Base-by-base conservation (phyloP, 2,888 invertebrate genomes). In the Cenopis cana region DNA sequence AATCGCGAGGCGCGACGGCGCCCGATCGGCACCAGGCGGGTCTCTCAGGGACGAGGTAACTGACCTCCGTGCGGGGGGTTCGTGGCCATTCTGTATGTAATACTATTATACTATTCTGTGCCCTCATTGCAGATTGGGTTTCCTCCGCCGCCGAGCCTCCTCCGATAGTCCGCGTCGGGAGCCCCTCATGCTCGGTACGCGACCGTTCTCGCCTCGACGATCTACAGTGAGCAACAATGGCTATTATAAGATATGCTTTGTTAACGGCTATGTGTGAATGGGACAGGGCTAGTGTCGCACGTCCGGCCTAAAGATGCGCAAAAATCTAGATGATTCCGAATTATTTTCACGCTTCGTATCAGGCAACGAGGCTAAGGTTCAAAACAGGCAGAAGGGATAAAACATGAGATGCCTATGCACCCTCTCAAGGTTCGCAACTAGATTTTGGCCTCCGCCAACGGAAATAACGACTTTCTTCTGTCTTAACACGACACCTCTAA, bases 231-330 rank as follows among this genome's bases (percentile, higher is more conserved):
- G 92, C 91, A 93, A 88, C 89, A 87, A 90, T 86, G 93, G 91
- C 85, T 93, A 94, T 92, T 94, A 93, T 91, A 93, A 93, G 90
- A 93, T 93, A 81, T 94, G 93, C 93, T 93, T 93, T 93, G 93
- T 93, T 87, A 93, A 94, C 91, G 93, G 93, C 91, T 91, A 90
- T 88, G 89, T 93, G 83, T 94, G 88, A 92, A 82, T 84, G 82
- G 82, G 76, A 79, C 78, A 81, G 82, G 83, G 62, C 20, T 29
- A n/a, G 46, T 20, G 65, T 70, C 70, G 59, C 65, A 54, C 70
- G 54, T 60, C 65, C n/a, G 20, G 24, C 6, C 52, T 12, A 12
- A 20, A 24, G 12, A 24, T 52, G 12, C 24, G n/a, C 46, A 54
- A 4, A 12, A 20, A 20, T 54, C 33, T 33, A 8, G 33, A 24